These are phyloP conservation scores for Sebastes cheni DNA, from an alignment of 2,797 vertebrate species.

Conservation along the genomic window DNA sequence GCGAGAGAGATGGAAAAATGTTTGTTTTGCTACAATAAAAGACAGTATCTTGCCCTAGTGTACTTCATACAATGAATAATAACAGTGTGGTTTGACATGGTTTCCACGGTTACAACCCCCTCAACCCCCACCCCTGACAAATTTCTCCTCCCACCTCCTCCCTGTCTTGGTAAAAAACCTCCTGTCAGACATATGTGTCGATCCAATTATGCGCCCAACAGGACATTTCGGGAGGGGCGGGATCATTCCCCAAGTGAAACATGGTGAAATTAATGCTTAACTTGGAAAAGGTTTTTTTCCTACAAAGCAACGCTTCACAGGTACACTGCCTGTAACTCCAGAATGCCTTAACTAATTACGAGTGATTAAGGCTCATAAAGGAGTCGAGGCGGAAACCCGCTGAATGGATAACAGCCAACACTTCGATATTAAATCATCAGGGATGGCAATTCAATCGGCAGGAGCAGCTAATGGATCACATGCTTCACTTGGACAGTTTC, in stretches of 20 bases:
- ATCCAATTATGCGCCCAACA: constrained; percentile 80
- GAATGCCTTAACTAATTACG: constrained; percentile 81
- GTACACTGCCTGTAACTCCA: constrained; percentile 65
- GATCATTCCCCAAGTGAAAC: constrained; percentile 75
- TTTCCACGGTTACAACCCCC: constrained; percentile 67
- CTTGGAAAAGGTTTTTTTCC: constrained; percentile 72
- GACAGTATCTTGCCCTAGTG: constrained; percentile 43
- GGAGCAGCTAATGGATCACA: constrained; percentile 74
- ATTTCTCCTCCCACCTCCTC: constrained; percentile 54
- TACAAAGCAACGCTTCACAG: constrained; percentile 69
- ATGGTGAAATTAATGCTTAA: constrained; percentile 76
- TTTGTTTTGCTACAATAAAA: constrained; percentile 57
- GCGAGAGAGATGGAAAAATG: constrained; percentile 19
- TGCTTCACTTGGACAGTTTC: constrained; percentile 68
- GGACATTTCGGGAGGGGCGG: constrained; percentile 69
- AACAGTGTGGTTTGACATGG: constrained; percentile 62
- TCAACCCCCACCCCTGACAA: constrained; percentile 28
- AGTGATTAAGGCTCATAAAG: constrained; percentile 79
- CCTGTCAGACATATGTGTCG: constrained; percentile 76
- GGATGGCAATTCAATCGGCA: constrained; percentile 69
- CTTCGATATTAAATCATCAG: constrained; percentile 78
- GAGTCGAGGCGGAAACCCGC: constrained; percentile 73
- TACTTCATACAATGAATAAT: constrained; percentile 62
- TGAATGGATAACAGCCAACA: constrained; percentile 68
- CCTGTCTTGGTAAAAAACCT: constrained; percentile 51